These are phyloP conservation scores for Diceros bicornis DNA, from an alignment of 2,797 vertebrate genomes.

Conservation along the genomic window DNA sequence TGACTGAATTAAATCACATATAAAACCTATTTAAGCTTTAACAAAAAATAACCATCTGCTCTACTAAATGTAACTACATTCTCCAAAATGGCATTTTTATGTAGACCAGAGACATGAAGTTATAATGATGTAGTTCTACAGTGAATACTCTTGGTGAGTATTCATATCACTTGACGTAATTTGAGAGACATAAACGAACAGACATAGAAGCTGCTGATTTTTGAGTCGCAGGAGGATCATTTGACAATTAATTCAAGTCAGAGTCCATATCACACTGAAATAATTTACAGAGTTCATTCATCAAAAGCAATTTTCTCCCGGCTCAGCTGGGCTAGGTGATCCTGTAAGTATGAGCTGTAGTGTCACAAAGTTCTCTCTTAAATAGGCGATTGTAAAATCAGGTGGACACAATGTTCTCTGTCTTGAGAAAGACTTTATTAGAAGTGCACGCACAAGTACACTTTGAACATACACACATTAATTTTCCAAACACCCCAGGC, in stretches of 20 bases:
- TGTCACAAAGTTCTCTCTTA: constrained; percentile 20
- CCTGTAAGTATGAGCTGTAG: not conserved
- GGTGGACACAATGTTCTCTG: constrained; percentile 55
- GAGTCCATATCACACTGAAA: not conserved
- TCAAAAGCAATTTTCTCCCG: not conserved
- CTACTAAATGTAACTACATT: not conserved
- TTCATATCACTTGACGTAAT: not conserved
- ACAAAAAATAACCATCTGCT: constrained; percentile 10
- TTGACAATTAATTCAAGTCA: constrained; percentile 23
- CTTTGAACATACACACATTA: constrained; percentile 62
- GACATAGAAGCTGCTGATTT: not conserved
- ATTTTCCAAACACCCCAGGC: constrained; percentile 66
- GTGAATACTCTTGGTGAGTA: not conserved
- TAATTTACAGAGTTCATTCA: constrained; percentile 5
- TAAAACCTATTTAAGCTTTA: not conserved
- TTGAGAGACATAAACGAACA: not conserved
- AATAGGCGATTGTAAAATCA: constrained; percentile 54
- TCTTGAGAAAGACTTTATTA: constrained; percentile 50
- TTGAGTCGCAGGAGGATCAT: not conserved
- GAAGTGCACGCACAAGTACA: not conserved
- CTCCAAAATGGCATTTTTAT: constrained; percentile 11
- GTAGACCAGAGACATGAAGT: not conserved
- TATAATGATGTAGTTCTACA: not conserved
- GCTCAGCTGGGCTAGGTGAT: not conserved
- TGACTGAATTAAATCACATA: not conserved